Evolutionary conservation across 2,797 vertebrate genomes (phyloP).

Genomic region (Chiloscyllium punctatum): DNA sequence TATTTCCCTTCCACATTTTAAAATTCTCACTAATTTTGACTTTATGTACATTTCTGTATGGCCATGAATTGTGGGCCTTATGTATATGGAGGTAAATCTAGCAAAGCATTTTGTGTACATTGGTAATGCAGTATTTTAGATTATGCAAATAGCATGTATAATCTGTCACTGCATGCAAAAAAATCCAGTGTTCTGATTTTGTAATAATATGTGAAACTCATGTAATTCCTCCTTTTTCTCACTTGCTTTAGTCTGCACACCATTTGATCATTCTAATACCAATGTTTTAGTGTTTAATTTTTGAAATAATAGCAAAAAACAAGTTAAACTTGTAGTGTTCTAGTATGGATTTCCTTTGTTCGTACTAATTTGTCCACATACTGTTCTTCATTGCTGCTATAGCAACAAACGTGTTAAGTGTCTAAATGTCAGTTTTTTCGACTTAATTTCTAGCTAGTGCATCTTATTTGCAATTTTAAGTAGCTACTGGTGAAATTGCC

Average conservation of each 20-base stretch:
- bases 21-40: not conserved
- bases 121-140: not conserved
- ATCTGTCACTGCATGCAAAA: not conserved
- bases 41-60: not conserved
- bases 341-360: not conserved
- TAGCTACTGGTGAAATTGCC: not conserved
- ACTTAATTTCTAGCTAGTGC: not conserved
- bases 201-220: not conserved
- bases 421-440: not conserved
- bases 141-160: not conserved
- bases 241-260: not conserved
- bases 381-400: not conserved
- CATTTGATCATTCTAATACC: not conserved
- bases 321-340: not conserved
- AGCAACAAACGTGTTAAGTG: not conserved
- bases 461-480: not conserved
- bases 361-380: not conserved
- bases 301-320: not conserved
- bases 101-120: not conserved
- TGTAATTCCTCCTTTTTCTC: not conserved
- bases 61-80: not conserved
- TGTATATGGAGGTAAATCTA: too few species aligned
- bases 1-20: not conserved
- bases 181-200: not conserved
- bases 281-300: not conserved